Base-by-base conservation (phyloP, 2,888 invertebrate species). In the Synanthedon formicaeformis region DNA sequence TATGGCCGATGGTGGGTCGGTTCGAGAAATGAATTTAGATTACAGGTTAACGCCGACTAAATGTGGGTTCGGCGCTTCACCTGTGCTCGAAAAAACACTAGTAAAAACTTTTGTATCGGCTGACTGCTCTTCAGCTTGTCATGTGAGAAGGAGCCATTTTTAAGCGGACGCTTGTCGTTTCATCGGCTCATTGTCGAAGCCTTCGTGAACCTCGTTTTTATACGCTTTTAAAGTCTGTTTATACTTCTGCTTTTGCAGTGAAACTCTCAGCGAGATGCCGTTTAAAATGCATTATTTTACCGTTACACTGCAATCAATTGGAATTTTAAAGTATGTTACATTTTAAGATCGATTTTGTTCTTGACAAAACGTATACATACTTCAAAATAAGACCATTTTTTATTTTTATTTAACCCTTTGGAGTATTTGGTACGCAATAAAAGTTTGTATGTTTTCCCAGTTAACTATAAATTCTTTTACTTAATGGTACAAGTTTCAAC, bases 21-120 rank as follows among this genome's bases (percentile, higher is more conserved):
- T 78, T 82, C 85, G 81, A 86, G 81, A 86, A 87, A 87, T 87
- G 85, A 87, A 87, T 87, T 87, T 87, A 87, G 87, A 87, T 87
- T 87, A 86, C 78, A 87, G 82, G 86, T 85, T 86, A 85, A 79
- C 81, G 86, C 84, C 83, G 83, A 65, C 81, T 86, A 86, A 87
- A 81, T 86, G 81, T 82, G 81, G 85, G 85, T 82, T 84, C 67
- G 69, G 56, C 67, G 73, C 69, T 75, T 80, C 85, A 85, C 81
- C 85, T 86, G 87, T 78, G 75, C 77, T 75, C 71, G 66, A 78
- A 84, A 85, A 85, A 85, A 80, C 45, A 51, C 54, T 56, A 57
- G 66, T 75, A 80, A 79, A 81, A 78, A 73, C 67, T 61, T 60
- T 34, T 56, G 52, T 55, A 56, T 52, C 56, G 55, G 48, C 49